These are phyloP conservation scores for Hiodon tergisus DNA, from an alignment of 2,113 vertebrate species.

Conservation along the genomic window DNA sequence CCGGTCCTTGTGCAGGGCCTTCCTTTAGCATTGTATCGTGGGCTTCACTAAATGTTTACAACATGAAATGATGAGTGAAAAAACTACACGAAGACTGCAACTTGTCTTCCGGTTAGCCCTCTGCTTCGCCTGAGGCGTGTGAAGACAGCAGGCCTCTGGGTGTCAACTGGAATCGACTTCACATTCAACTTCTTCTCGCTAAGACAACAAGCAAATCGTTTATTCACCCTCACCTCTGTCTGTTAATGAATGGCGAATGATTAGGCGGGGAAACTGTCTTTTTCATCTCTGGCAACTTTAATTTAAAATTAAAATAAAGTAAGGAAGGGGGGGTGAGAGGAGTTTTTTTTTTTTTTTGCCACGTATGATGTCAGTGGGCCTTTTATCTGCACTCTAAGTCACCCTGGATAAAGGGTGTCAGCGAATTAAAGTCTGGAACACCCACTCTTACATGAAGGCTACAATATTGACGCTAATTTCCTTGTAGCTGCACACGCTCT, in stretches of 20 bases:
- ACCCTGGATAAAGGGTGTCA: too few relatives aligned
- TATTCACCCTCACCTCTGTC: not conserved
- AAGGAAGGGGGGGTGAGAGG: not conserved
- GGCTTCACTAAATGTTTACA: slow-evolving; percentile 36
- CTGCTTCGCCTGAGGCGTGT: not conserved
- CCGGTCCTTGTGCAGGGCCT: slow-evolving; percentile 21
- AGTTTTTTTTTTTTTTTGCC: not conserved
- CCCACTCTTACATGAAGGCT: too few relatives aligned
- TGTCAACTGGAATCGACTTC: slow-evolving; percentile 23
- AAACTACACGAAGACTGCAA: slow-evolving; percentile 29
- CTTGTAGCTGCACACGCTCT: too few relatives aligned
- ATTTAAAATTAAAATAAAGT: too few relatives aligned
- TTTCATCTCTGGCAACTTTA: too few relatives aligned
- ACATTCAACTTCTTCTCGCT: slow-evolving; percentile 4
- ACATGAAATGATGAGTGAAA: slow-evolving; percentile 22
- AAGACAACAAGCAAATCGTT: not conserved
- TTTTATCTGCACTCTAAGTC: not conserved
- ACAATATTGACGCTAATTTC: too few relatives aligned
- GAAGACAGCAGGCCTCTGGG: not conserved
- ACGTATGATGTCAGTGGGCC: not conserved
- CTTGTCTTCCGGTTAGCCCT: slow-evolving; percentile 7
- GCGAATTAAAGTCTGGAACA: too few relatives aligned
- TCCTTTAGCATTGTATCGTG: slow-evolving; percentile 18
- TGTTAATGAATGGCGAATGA: too few relatives aligned
- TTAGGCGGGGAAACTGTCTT: too few relatives aligned